A percentile compares a stretch with the other conserved stretches of the same genome.
These are phyloP conservation scores for Pagetopsis macropterus DNA, from an alignment of 2,797 vertebrate genomes.

Conservation along the genomic window DNA sequence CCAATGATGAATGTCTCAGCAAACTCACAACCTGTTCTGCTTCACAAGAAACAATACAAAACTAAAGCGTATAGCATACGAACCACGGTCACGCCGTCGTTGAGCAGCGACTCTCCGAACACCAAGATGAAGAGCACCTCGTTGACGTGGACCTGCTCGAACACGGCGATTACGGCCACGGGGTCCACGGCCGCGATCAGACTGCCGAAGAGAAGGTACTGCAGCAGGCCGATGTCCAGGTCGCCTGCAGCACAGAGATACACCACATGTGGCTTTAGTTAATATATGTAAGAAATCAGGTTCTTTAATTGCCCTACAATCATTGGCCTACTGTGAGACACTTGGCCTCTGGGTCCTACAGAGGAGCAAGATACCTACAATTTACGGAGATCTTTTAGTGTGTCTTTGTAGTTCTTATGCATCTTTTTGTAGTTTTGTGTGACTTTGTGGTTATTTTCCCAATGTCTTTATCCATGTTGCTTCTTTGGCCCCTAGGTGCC, in stretches of 20 bases:
- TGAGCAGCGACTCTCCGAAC: conserved; percentile 97
- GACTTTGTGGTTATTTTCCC: too few species aligned
- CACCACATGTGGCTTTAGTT: background rate
- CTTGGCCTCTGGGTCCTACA: too few species aligned
- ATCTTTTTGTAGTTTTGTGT: too few species aligned
- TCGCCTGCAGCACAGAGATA: conserved; percentile 76
- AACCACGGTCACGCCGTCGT: conserved; percentile 97
- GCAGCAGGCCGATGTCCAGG: conserved; percentile 85
- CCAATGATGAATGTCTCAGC: background rate
- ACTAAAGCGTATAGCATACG: conserved; percentile 35
- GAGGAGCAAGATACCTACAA: too few species aligned
- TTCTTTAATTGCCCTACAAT: background rate
- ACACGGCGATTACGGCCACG: conserved; percentile 95
- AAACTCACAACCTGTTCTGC: background rate
- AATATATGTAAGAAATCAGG: background rate
- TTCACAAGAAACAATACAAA: background rate
- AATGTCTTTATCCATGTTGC: too few species aligned
- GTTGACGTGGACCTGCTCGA: conserved; percentile 97
- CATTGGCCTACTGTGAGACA: too few species aligned
- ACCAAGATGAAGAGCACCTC: conserved; percentile 97
- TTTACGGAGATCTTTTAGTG: too few species aligned
- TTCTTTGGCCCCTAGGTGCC: too few species aligned
- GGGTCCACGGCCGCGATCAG: conserved; percentile 95
- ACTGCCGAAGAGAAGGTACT: conserved; percentile 95
- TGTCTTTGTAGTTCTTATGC: too few species aligned